A percentile compares a stretch with the other conserved stretches of the same genome.
phyloP scores from a whole-genome alignment of 1,140 invertebrate species.

The Panagrolaimus sp. region DNA sequence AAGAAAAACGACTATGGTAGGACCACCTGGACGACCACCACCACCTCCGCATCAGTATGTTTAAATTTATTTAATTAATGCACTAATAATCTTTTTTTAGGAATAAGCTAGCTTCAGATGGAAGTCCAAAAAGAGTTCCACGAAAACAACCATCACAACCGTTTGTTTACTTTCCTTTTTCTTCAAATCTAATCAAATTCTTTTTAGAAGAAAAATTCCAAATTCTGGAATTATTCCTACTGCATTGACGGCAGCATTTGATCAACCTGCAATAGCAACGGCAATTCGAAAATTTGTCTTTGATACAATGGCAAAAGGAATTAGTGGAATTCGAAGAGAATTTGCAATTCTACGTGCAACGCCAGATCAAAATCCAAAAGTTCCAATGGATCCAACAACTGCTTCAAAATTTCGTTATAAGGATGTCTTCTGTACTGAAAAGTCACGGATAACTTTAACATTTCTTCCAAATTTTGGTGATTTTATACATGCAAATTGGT shows the following conservation, averaged over 20 bases:
- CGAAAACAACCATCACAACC: too few relatives aligned
- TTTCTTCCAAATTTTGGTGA: neutral
- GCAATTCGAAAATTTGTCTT: slow-evolving; percentile 10
- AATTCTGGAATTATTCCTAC: neutral
- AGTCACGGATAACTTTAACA: neutral
- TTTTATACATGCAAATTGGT: slow-evolving; percentile 10
- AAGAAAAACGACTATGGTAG: too few relatives aligned
- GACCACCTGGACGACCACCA: too few relatives aligned
- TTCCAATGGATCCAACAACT: neutral
- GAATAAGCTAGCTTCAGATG: too few relatives aligned
- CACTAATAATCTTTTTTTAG: too few relatives aligned
- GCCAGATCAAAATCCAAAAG: neutral
- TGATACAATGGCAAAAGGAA: neutral
- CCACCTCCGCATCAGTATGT: too few relatives aligned
- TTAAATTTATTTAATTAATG: too few relatives aligned
- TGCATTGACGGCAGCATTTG: neutral
- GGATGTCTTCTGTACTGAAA: neutral
- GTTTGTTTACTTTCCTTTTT: too few relatives aligned
- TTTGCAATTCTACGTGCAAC: neutral
- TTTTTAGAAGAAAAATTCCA: neutral
- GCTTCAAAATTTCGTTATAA: slow-evolving; percentile 64
- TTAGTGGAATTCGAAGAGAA: neutral
- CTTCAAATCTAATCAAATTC: too few relatives aligned
- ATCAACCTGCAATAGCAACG: neutral
- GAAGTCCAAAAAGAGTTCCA: too few relatives aligned